These are phyloP conservation scores for Celastrina argiolus DNA, from an alignment of 2,888 invertebrate genomes.

Conservation along the genomic window DNA sequence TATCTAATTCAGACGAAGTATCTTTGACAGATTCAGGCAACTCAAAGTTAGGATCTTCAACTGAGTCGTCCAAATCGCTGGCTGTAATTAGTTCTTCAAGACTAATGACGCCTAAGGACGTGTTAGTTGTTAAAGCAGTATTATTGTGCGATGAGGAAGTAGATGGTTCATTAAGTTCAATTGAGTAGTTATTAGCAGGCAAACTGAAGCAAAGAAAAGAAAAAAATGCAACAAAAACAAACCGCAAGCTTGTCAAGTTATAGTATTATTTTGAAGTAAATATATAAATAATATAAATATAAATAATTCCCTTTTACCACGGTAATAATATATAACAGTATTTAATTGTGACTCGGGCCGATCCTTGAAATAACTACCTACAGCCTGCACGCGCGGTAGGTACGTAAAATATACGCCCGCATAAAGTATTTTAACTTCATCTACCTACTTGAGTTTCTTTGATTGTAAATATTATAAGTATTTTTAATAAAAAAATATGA, in stretches of 20 bases:
- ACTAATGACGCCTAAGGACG: neutral
- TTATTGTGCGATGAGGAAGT: slow-evolving; percentile 22
- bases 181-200: slow-evolving; percentile 24
- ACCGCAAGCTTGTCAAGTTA: no score
- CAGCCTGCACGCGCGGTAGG: no score
- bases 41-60: neutral
- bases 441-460: no score
- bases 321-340: no score
- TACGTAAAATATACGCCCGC: no score
- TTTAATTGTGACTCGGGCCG: no score
- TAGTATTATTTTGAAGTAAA: no score
- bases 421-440: no score
- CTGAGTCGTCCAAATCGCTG: slow-evolving; percentile 16
- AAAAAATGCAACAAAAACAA: slow-evolving; percentile 24
- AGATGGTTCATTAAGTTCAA: slow-evolving; percentile 27
- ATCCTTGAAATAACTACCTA: no score
- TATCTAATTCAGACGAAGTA: neutral
- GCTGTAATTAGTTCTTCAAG: slow-evolving; percentile 4
- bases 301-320: no score
- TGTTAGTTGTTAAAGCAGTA: neutral
- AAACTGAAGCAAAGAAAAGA: slow-evolving; percentile 27
- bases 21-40: neutral
- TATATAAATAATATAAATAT: neutral
- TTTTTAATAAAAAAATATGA: no score
- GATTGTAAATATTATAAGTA: no score